A percentile compares a stretch with the other conserved stretches of the same genome.
Conservation (phyloP, 2,113 vertebrate species). For the Carettochelys insculpta region DNA sequence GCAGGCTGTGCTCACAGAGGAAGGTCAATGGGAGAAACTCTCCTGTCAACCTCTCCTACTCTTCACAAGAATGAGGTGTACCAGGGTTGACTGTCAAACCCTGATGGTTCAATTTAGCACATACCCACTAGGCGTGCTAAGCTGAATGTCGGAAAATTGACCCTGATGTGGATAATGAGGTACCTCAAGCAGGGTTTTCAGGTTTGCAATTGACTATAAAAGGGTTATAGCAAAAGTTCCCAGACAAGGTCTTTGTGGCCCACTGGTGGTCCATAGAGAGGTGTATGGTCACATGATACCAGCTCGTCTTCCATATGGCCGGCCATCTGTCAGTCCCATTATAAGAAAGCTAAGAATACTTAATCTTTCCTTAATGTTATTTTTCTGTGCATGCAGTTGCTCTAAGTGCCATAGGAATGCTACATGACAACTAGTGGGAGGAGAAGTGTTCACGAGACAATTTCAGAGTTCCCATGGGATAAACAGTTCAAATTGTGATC, state of each 20-base stretch:
- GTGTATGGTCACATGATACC: not conserved
- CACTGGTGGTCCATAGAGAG: not conserved
- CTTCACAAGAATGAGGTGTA: too few species aligned
- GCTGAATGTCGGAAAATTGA: too few species aligned
- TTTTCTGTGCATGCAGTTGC: not conserved
- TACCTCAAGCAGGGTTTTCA: not conserved
- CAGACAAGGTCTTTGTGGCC: not conserved
- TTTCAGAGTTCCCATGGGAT: not conserved
- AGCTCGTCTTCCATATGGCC: not conserved
- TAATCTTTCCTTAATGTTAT: slow-evolving; percentile 30
- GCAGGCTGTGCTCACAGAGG: too few species aligned
- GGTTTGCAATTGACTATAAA: not conserved
- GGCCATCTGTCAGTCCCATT: not conserved
- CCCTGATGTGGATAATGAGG: not conserved
- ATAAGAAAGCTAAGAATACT: slow-evolving; percentile 30
- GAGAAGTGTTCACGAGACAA: not conserved
- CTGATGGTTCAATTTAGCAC: too few species aligned
- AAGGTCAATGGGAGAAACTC: too few species aligned
- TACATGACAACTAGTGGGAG: not conserved
- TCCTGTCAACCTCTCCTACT: too few species aligned
- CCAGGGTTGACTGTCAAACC: too few species aligned
- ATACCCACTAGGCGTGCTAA: too few species aligned
- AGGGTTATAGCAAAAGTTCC: slow-evolving; percentile 21
- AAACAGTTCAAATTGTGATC: not conserved
- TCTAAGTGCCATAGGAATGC: not conserved